Evolutionary conservation across 2,888 invertebrate genomes (phyloP).

Genomic region (Drosophila affinis): DNA sequence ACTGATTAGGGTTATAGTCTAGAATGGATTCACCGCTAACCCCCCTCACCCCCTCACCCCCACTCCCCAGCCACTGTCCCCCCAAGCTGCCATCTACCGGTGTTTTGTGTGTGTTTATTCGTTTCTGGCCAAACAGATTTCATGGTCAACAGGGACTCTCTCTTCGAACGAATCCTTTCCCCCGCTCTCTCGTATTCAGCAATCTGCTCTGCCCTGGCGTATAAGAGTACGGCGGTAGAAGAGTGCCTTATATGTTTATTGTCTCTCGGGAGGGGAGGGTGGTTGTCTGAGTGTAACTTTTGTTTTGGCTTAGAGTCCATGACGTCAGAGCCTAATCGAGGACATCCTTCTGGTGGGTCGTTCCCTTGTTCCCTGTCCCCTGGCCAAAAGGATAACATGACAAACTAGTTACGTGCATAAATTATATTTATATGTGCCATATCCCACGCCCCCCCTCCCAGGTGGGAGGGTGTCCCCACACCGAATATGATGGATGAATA

Average conservation of each 20-base stretch:
- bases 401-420: conserved; percentile 78
- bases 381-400: conserved; percentile 71
- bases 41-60: too few species aligned
- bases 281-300: neutral
- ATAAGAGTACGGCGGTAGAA: conserved; percentile 24
- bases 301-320: conserved; percentile 13
- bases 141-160: conserved; percentile 34
- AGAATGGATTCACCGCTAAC: conserved; percentile 10
- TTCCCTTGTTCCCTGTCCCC: conserved; percentile 28
- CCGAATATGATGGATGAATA: conserved; percentile 68
- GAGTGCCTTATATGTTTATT: neutral
- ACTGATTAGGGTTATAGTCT: conserved; percentile 70
- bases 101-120: conserved; percentile 12
- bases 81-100: neutral
- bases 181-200: conserved; percentile 22
- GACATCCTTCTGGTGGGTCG: neutral
- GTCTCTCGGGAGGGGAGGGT: neutral
- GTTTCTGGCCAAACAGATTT: conserved; percentile 22
- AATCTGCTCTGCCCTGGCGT: conserved; percentile 4
- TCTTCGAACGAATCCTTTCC: conserved; percentile 14
- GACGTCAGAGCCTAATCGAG: conserved; percentile 29
- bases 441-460: conserved; percentile 1
- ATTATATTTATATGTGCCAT: conserved; percentile 59
- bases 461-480: conserved; percentile 31
- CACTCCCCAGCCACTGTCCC: neutral